Base-by-base conservation (phyloP, 2,888 invertebrate genomes). In the Cheilosia urbana region DNA sequence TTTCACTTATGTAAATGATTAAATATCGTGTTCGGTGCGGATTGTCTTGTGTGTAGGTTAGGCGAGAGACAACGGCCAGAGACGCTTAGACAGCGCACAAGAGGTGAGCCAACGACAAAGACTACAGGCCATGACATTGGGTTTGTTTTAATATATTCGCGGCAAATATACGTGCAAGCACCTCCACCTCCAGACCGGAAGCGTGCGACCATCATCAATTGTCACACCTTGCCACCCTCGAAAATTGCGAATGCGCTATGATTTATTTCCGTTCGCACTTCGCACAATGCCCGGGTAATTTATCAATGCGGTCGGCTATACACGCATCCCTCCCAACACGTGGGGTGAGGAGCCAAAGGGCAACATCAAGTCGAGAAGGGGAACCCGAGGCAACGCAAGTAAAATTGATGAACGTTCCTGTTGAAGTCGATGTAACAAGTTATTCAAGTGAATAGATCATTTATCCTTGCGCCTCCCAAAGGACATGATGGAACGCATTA, bases 1-100 rank as follows among this genome's bases (percentile, higher is more conserved):
- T 87, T 87, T 87, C 87, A 87, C 87, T 87, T 87, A 83, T 87
- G 87, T 87, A 87, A 87, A 87, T 87, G 87, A 87, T 87, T 87
- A 87, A 87, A 87, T 83, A 83, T 83, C 78, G 78, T 83, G 87
- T 87, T 85, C 81, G 62, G 71, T 34, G 85, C 76, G 85, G 81
- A 81, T 85, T 85, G 85, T 81, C 85, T 85, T 81, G 81, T 85
- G 84, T 80, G 77, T 81, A 85, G 85, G 85, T 85, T 85, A 85
- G 65, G 57, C 57, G 6, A 27, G 27, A 27, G 27, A 27, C 27
- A 27, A 27, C 27, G 49, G 37, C 53, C 53, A 34, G 17, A 17
- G 47, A 19, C 19, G n/a, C 47, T 47, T 17, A 47, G 47, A n/a
- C 55, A 24, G 57, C 42, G 57, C 47, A 71, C 49, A 76, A 71